phyloP scores from a whole-genome alignment of 2,113 vertebrate species.

The Vulpes vulpes region DNA sequence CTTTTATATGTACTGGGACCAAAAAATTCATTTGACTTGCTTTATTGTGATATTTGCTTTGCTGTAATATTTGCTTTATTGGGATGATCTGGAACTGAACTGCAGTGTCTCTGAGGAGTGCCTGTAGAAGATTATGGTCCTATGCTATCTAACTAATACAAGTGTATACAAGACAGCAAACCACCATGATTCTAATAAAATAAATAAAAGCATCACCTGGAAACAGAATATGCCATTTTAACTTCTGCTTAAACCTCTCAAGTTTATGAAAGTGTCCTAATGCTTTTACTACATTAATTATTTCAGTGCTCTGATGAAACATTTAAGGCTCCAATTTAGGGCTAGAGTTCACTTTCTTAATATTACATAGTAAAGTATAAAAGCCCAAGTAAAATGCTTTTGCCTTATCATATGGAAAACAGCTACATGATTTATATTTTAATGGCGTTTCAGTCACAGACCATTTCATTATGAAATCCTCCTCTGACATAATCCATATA shows the following conservation, averaged over 20 bases:
- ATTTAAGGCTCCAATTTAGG: neutral
- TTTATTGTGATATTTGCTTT: neutral
- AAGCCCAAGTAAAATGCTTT: neutral
- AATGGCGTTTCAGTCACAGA: slow-evolving; percentile 2
- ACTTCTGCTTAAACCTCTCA: slow-evolving; percentile 25
- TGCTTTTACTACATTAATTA: neutral
- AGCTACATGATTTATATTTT: neutral
- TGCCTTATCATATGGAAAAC: slow-evolving; percentile 13
- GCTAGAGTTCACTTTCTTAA: neutral
- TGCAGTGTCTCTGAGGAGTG: neutral
- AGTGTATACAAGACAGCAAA: neutral
- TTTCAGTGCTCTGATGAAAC: neutral
- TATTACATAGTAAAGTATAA: neutral
- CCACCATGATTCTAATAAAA: neutral
- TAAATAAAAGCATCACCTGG: neutral
- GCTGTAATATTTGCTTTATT: neutral
- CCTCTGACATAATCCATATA: neutral
- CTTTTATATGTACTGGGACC: neutral
- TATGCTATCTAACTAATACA: neutral
- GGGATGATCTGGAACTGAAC: neutral
- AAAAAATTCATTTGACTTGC: neutral
- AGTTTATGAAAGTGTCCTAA: neutral
- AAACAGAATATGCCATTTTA: slow-evolving; percentile 16
- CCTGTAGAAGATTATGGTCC: neutral
- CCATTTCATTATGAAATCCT: neutral